A percentile compares a stretch with the other conserved stretches of the same genome.
phyloP scores from a whole-genome alignment of 2,797 vertebrate genomes.

The Glossophaga mutica region DNA sequence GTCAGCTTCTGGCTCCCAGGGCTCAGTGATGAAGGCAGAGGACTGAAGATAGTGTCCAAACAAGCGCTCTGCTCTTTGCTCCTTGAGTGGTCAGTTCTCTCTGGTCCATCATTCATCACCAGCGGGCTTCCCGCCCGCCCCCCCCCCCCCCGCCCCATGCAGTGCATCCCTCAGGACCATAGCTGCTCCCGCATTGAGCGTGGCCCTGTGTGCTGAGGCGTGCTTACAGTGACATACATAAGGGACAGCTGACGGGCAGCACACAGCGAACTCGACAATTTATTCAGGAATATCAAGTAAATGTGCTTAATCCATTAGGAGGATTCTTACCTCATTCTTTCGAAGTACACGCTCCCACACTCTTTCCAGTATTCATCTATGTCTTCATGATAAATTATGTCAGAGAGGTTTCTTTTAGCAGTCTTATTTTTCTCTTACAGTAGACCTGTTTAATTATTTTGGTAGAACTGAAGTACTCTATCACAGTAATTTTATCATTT shows the following conservation, averaged over 20 bases:
- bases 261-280: not conserved
- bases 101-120: not conserved
- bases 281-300: not conserved
- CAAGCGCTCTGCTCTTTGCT: not conserved
- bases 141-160: accelerated
- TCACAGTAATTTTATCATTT: not conserved
- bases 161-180: not conserved
- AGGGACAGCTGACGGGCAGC: not conserved
- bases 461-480: not conserved
- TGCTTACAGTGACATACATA: not conserved
- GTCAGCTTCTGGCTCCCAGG: not conserved
- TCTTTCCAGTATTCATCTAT: not conserved
- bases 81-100: not conserved
- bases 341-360: not conserved
- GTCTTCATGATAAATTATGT: not conserved
- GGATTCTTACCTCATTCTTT: not conserved
- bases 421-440: not conserved
- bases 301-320: not conserved
- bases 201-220: too few species aligned
- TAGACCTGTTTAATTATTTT: not conserved
- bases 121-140: too few species aligned
- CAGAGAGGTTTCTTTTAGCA: not conserved
- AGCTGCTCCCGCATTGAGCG: not conserved
- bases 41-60: not conserved
- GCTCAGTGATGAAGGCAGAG: not conserved